Conservation (phyloP, 1,140 invertebrate species). For the Meloidogyne chitwoodi region DNA sequence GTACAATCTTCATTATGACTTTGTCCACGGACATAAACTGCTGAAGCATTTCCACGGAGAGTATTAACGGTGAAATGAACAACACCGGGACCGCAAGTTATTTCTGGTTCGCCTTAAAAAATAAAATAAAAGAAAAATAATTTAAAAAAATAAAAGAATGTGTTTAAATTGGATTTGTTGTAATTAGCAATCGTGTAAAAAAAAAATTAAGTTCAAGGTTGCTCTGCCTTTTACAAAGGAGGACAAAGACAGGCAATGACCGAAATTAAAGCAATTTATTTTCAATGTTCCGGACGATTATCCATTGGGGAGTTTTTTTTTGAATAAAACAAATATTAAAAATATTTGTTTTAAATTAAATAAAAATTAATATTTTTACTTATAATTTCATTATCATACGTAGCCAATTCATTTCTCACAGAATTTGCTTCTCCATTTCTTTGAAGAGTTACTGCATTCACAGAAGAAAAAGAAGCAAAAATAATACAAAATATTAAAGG, state of each 20-base stretch:
- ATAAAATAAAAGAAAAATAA: background rate
- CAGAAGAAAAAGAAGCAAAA: background rate
- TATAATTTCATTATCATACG: slow-evolving; percentile 20
- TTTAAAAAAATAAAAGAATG: too few species aligned
- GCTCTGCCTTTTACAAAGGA: too few species aligned
- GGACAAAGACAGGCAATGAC: background rate
- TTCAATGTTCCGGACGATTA: slow-evolving; percentile 7
- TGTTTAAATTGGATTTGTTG: background rate
- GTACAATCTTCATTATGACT: slow-evolving; percentile 47
- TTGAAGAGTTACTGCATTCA: background rate
- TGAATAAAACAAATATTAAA: background rate
- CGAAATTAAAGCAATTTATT: background rate
- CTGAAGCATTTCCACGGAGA: slow-evolving; percentile 37
- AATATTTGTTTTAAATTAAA: background rate
- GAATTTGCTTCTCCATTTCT: background rate
- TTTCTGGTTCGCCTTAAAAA: slow-evolving; percentile 49
- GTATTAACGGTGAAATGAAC: slow-evolving; percentile 50
- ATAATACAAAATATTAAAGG: background rate
- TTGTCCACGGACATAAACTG: slow-evolving; percentile 56
- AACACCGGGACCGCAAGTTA: slow-evolving; percentile 45
- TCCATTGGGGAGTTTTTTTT: background rate
- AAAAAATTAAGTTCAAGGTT: slow-evolving; percentile 11
- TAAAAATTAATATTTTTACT: background rate
- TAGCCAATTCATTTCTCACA: slow-evolving; percentile 15
- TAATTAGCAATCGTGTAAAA: background rate